phyloP scores from a whole-genome alignment of 2,888 invertebrate genomes.

The Electrophaes corylata region DNA sequence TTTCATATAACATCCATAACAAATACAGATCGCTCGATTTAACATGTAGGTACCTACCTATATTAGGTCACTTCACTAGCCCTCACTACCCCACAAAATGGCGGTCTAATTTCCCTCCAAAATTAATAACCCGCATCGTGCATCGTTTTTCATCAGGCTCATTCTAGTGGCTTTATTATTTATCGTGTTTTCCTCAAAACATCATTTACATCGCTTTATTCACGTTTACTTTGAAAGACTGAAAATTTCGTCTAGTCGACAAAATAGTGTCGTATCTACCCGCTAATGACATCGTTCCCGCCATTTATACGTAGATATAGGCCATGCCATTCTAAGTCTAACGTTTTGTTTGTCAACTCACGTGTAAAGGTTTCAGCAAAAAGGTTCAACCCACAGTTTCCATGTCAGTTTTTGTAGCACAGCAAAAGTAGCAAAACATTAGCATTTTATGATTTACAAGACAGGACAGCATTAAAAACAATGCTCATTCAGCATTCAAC shows the following conservation, averaged over 20 bases:
- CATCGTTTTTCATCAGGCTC: conserved; percentile 75
- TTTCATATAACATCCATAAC: conserved; percentile 23
- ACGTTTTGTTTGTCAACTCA: conserved; percentile 71
- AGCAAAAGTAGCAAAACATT: conserved; percentile 35
- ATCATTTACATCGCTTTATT: conserved; percentile 76
- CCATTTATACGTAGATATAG: conserved; percentile 66
- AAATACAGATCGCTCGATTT: conserved; percentile 42
- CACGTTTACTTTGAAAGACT: conserved; percentile 78
- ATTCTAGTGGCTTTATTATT: conserved; percentile 73
- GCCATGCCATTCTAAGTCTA: conserved; percentile 72
- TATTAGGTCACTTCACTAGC: conserved; percentile 51
- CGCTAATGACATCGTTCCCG: conserved; percentile 70
- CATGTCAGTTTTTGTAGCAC: conserved; percentile 34
- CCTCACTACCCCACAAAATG: conserved; percentile 57
- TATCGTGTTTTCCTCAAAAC: conserved; percentile 74
- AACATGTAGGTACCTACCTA: conserved; percentile 45
- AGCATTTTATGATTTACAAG: conserved; percentile 62
- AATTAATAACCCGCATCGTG: conserved; percentile 70
- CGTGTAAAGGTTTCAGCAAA: conserved; percentile 43
- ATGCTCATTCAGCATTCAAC: conserved; percentile 58
- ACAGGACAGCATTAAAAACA: conserved; percentile 58
- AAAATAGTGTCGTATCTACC: conserved; percentile 80
- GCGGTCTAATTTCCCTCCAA: conserved; percentile 70
- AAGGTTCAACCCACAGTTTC: conserved; percentile 22
- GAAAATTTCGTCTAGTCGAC: conserved; percentile 81